Conservation (phyloP, 2,888 invertebrate genomes). For the Entomobrya proxima region DNA sequence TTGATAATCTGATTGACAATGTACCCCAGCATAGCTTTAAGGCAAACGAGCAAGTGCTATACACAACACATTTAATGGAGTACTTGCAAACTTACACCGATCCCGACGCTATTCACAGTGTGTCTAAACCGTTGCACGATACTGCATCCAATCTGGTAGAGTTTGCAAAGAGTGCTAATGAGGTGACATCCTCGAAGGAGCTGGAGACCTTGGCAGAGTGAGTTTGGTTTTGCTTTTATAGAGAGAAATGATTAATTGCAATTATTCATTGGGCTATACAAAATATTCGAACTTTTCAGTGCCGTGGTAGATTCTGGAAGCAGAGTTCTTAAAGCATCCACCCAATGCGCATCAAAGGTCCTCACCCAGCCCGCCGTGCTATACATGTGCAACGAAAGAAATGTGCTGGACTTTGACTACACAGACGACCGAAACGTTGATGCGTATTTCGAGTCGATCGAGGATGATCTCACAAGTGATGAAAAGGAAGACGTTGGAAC, state of each 20-base stretch:
- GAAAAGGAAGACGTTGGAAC: neutral
- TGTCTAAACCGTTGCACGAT: neutral
- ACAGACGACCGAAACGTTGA: slow-evolving; percentile 24
- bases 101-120: neutral
- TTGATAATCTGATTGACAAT: neutral
- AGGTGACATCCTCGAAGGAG: neutral
- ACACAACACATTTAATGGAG: slow-evolving; percentile 30
- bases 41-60: slow-evolving; percentile 25
- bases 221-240: no score
- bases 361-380: neutral
- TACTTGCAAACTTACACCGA: neutral
- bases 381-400: neutral
- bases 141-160: slow-evolving; percentile 18
- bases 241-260: no score
- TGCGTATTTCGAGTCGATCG: slow-evolving; percentile 32
- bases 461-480: neutral
- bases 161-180: neutral
- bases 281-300: no score
- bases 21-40: slow-evolving; percentile 25
- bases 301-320: slow-evolving; percentile 42
- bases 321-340: neutral
- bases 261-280: no score
- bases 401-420: slow-evolving; percentile 1
- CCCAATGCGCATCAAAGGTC: neutral
- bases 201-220: slow-evolving; percentile 33